Evolutionary conservation across 2,888 invertebrate species (phyloP).

Genomic region (Merodon equestris): DNA sequence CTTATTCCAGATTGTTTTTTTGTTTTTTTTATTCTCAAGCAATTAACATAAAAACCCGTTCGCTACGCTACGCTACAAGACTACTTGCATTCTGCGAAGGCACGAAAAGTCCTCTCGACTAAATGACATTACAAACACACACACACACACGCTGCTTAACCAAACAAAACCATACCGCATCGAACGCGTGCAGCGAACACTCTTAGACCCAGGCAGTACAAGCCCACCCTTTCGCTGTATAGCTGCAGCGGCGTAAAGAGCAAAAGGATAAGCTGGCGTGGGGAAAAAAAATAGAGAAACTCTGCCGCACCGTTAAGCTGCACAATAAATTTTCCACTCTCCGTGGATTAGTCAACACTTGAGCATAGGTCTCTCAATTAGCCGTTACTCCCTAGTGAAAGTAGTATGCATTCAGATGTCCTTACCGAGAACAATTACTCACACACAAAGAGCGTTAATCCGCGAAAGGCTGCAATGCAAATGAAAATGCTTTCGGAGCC

Average conservation of each 20-base stretch:
- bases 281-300: slow-evolving; percentile 25
- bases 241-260: too few relatives aligned
- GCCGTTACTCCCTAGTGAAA: slow-evolving; percentile 38
- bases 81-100: slow-evolving; percentile 51
- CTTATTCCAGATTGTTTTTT: background rate
- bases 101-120: slow-evolving; percentile 53
- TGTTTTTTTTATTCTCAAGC: too few relatives aligned
- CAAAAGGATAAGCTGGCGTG: background rate
- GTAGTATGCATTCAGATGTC: slow-evolving; percentile 46
- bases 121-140: slow-evolving; percentile 53
- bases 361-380: slow-evolving; percentile 61
- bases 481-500: slow-evolving; percentile 47
- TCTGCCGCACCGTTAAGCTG: slow-evolving; percentile 58
- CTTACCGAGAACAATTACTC: slow-evolving; percentile 61
- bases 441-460: slow-evolving; percentile 63
- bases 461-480: slow-evolving; percentile 63
- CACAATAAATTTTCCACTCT: slow-evolving; percentile 63
- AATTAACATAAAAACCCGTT: slow-evolving; percentile 33
- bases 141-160: slow-evolving; percentile 47
- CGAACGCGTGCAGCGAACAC: too few relatives aligned
- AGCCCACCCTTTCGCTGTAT: too few relatives aligned
- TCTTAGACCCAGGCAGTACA: too few relatives aligned
- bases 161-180: slow-evolving; percentile 66
- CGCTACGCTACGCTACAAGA: slow-evolving; percentile 7
- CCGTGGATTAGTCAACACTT: slow-evolving; percentile 64